A percentile compares a stretch with the other conserved stretches of the same genome.
phyloP scores from a whole-genome alignment of 1,140 invertebrate genomes.

The Magallana ariakensis region DNA sequence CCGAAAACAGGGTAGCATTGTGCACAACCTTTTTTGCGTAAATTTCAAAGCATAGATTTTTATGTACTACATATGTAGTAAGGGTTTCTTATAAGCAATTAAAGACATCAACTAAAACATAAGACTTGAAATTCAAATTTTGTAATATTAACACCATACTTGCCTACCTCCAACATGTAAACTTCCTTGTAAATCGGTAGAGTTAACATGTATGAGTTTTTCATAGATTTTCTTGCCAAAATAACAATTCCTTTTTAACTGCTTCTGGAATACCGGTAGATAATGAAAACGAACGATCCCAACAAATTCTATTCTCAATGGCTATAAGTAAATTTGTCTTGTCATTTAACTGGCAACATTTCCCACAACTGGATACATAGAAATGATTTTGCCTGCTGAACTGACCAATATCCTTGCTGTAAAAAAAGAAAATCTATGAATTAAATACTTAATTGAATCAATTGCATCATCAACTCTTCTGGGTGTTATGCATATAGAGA shows the following conservation, averaged over 20 bases:
- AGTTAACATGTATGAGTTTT: no score
- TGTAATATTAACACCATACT: no score
- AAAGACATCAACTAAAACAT: no score
- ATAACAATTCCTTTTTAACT: constrained; percentile 3
- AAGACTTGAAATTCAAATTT: no score
- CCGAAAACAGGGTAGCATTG: no score
- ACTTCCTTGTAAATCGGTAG: no score
- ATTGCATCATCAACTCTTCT: constrained; percentile 1
- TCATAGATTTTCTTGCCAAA: not conserved
- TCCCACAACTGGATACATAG: constrained; percentile 26
- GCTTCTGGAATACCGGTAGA: not conserved
- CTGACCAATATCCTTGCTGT: constrained; percentile 15
- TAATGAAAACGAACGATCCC: constrained; percentile 4
- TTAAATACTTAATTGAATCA: not conserved
- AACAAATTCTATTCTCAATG: constrained; percentile 14
- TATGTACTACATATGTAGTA: no score
- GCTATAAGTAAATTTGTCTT: constrained; percentile 20
- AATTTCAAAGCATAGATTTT: no score
- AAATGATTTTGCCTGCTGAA: constrained; percentile 19
- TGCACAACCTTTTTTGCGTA: no score
- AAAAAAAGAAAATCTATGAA: constrained; percentile 32
- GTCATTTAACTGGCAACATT: constrained; percentile 35
- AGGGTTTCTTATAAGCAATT: no score
- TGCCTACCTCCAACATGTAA: no score
- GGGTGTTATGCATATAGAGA: not conserved